phyloP scores from a whole-genome alignment of 1,140 invertebrate species.

The Ceratosolen solmsi region DNA sequence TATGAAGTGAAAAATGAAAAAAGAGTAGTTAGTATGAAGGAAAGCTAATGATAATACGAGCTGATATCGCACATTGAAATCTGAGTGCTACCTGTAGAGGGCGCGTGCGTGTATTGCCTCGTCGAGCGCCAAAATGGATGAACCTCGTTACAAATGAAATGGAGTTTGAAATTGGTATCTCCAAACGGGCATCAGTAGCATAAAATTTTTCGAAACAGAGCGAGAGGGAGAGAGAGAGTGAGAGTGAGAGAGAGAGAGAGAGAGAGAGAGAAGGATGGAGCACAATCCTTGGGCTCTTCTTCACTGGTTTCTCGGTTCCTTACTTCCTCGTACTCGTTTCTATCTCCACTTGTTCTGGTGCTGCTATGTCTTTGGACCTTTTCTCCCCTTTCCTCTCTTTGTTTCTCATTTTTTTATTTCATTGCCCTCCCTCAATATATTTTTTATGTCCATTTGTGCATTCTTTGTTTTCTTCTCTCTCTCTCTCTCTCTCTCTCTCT shows the following conservation, averaged over 20 bases:
- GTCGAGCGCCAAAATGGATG: conserved; percentile 71
- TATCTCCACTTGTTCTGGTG: conserved; percentile 59
- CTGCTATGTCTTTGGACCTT: not conserved
- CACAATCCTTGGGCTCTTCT: conserved; percentile 8
- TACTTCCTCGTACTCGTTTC: conserved; percentile 71
- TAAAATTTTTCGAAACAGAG: conserved; percentile 54
- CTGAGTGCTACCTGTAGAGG: conserved; percentile 61
- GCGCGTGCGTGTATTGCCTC: conserved; percentile 52
- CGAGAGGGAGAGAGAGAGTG: not conserved
- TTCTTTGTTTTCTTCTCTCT: not conserved
- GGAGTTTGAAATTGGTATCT: conserved; percentile 74
- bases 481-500: too few relatives aligned
- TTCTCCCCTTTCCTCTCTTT: conserved; percentile 11
- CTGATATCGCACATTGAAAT: conserved; percentile 42
- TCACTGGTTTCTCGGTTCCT: conserved; percentile 52
- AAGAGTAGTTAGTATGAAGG: conserved; percentile 32
- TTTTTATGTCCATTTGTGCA: conserved; percentile 6
- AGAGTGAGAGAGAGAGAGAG: not conserved
- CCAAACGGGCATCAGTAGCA: conserved; percentile 66
- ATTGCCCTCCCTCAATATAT: not conserved
- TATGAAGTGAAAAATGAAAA: conserved; percentile 36
- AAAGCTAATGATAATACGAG: conserved; percentile 50
- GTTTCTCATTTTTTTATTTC: conserved; percentile 3
- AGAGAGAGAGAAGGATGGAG: not conserved
- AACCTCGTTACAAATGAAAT: conserved; percentile 74